phyloP scores from a whole-genome alignment of 1,140 invertebrate genomes.

The Philotrypesis tridentata region DNA sequence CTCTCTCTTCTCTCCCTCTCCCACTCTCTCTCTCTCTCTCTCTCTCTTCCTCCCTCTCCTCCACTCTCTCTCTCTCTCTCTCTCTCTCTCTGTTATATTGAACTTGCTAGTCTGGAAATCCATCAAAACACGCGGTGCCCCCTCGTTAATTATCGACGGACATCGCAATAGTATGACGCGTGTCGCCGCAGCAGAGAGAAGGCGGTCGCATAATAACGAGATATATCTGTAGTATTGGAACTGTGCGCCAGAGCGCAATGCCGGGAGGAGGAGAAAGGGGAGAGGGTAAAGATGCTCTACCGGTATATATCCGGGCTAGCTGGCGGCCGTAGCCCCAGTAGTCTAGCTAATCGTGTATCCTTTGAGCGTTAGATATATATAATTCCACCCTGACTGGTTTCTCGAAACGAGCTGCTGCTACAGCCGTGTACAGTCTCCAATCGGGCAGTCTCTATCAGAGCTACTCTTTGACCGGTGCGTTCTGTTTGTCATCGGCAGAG shows the following conservation, averaged over 20 bases:
- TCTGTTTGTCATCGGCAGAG: slow-evolving; percentile 18
- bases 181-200: background rate
- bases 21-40: slow-evolving; percentile 17
- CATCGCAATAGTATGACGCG: background rate
- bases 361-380: slow-evolving; percentile 14
- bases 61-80: slow-evolving; percentile 4
- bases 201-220: background rate
- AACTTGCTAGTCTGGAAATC: background rate
- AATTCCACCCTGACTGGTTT: background rate
- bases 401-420: background rate
- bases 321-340: background rate
- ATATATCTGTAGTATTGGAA: background rate
- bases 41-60: background rate
- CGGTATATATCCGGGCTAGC: background rate
- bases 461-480: slow-evolving; percentile 4
- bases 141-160: slow-evolving; percentile 9
- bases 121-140: background rate
- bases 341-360: background rate
- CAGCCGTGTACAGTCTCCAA: background rate
- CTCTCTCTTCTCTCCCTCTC: slow-evolving; percentile 31
- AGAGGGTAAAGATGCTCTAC: background rate
- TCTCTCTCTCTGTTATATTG: background rate
- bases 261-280: background rate
- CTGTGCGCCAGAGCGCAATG: background rate
- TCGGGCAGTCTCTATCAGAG: background rate